phyloP scores from a whole-genome alignment of 2,113 vertebrate species.

The Euleptes europaea region DNA sequence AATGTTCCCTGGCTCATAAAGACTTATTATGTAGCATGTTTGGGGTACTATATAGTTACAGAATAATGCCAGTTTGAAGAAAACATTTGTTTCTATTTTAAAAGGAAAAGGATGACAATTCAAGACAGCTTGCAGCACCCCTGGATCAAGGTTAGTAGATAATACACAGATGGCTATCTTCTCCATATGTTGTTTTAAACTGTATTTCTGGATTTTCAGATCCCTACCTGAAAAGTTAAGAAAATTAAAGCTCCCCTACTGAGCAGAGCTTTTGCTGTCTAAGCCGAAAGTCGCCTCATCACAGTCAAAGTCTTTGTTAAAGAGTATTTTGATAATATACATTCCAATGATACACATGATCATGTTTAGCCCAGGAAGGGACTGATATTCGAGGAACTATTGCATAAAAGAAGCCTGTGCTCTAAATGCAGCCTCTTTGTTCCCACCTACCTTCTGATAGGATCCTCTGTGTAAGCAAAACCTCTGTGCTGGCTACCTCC shows the following conservation, averaged over 20 bases:
- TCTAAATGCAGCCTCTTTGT: neutral
- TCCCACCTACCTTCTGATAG: neutral
- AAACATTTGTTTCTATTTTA: neutral
- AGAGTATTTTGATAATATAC: neutral
- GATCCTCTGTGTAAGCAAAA: neutral
- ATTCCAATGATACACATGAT: neutral
- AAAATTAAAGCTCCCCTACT: neutral
- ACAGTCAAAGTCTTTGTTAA: neutral
- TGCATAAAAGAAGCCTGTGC: neutral
- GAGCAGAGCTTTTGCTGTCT: neutral
- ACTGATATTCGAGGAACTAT: too few relatives aligned
- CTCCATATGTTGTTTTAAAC: constrained; percentile 10
- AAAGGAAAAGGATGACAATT: constrained; percentile 96
- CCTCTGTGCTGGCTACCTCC: neutral
- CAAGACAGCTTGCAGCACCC: constrained; percentile 94
- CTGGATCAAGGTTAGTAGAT: constrained; percentile 92
- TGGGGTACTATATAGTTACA: neutral
- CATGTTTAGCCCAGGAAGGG: neutral
- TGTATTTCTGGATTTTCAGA: neutral
- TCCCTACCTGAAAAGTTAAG: neutral
- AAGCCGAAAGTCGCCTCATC: neutral
- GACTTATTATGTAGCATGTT: constrained; percentile 13
- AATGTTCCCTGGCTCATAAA: neutral
- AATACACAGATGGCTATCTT: neutral
- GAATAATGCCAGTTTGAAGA: neutral